phyloP scores from a whole-genome alignment of 1,140 invertebrate species.

The Calliopsis andreniformis region DNA sequence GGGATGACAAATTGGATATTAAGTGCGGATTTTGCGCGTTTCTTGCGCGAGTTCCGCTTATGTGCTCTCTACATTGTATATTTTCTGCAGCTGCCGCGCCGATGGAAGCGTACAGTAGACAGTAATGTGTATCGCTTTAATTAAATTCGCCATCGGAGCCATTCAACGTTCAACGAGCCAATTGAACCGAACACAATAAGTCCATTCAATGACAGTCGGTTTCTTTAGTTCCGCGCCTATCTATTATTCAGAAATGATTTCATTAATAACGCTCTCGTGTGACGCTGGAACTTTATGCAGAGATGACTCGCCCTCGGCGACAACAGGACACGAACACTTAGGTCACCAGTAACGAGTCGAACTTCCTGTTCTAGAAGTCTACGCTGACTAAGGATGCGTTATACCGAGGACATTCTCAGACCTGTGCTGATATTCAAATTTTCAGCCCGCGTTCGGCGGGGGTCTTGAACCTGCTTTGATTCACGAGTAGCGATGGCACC shows the following conservation, averaged over 20 bases:
- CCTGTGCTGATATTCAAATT: too few species aligned
- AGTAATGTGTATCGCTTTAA: conserved; percentile 45
- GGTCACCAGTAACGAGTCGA: too few species aligned
- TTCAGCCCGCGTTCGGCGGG: too few species aligned
- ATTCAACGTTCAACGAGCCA: conserved; percentile 50
- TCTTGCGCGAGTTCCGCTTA: background rate
- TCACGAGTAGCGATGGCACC: too few species aligned
- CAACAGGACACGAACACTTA: conserved; percentile 10
- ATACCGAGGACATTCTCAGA: too few species aligned
- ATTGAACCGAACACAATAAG: conserved; percentile 43
- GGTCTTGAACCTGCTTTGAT: too few species aligned
- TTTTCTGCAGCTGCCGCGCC: conserved; percentile 3
- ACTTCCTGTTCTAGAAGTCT: too few species aligned
- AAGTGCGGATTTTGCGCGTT: background rate
- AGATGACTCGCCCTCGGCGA: too few species aligned
- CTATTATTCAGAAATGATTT: background rate
- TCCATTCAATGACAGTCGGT: conserved; percentile 21
- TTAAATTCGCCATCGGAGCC: conserved; percentile 43
- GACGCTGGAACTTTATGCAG: too few species aligned
- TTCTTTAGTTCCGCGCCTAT: conserved; percentile 9
- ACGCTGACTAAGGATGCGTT: too few species aligned
- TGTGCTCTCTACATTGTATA: background rate
- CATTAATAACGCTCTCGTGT: background rate
- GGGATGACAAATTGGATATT: conserved; percentile 1
- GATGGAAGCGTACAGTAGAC: background rate